Conservation (phyloP, 37 sponge, comb jelly and placozoan genomes). For the Petrosia ficiformis region DNA sequence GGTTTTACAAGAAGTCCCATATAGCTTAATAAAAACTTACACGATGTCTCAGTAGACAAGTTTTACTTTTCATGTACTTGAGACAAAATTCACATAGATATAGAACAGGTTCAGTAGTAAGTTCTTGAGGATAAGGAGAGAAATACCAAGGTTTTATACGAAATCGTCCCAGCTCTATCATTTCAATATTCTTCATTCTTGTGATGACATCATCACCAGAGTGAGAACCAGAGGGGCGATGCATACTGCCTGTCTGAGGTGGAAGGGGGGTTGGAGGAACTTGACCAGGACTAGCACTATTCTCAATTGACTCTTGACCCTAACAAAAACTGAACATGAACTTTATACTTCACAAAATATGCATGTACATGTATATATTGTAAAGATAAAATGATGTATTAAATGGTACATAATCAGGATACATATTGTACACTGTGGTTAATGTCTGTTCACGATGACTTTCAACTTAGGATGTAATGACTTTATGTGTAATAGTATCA, state of each 20-base stretch:
- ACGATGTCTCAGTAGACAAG: slow-evolving; percentile 83
- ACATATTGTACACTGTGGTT: too few relatives aligned
- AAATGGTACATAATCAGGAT: too few relatives aligned
- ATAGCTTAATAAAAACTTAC: slow-evolving; percentile 25
- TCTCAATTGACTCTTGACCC: background rate
- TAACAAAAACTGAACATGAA: background rate
- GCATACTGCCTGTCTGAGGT: slow-evolving; percentile 67
- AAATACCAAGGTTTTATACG: slow-evolving; percentile 98
- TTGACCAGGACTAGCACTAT: background rate
- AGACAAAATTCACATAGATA: slow-evolving; percentile 99
- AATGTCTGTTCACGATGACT: too few relatives aligned
- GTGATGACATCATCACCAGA: slow-evolving; percentile 90
- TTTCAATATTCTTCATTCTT: slow-evolving; percentile 94
- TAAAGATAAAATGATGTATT: too few relatives aligned
- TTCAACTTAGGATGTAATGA: too few relatives aligned
- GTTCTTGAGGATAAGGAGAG: slow-evolving; percentile 96
- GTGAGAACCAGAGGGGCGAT: slow-evolving; percentile 50
- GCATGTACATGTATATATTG: too few relatives aligned
- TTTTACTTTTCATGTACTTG: slow-evolving; percentile 88
- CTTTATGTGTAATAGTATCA: too few relatives aligned
- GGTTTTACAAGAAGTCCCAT: background rate
- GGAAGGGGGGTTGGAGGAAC: slow-evolving; percentile 25
- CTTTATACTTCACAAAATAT: too few relatives aligned
- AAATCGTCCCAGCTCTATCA: slow-evolving; percentile 88
- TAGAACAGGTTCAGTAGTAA: slow-evolving; percentile 77